Base-by-base conservation (phyloP, 2,113 vertebrate species). In the Uria aalge region DNA sequence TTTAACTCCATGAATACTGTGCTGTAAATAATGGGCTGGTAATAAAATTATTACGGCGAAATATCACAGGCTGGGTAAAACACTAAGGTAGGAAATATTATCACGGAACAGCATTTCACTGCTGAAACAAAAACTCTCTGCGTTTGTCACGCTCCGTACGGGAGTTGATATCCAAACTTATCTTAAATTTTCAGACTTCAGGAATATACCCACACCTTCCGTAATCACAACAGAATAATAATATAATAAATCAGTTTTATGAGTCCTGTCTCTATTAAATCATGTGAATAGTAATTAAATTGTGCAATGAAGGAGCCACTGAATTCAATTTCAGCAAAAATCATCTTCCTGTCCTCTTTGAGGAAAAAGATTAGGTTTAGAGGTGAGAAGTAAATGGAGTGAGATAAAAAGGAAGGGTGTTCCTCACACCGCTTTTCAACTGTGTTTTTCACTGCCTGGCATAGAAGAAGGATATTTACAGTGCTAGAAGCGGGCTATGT, bases 271-370 rank as follows among this genome's bases (percentile, higher is more conserved):
- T 85, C 59, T 78, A 89, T 96, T 94, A 96, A 96, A 96, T 95
- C 92, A 95, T 78, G 30, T 79, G 67, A 83, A 87, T 74, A 93
- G 52, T 94, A 97, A 96, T 97, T 96, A 96, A 98, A 93, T 64
- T 93, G 64, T 91, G 55, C 64, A 94, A 56, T 57, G 91, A 95
- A 80, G 86, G 69, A 95, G 38, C 43, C 60, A 71, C 36, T 89
- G 92, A 83, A 87, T 90, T 94, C 16, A 86, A 78, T 96, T 96
- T 91, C 72, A 84, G 34, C 8, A 86, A 90, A 97, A 97, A 94
- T 92, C 80, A 53, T 92, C 75, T 40, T 94, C 15, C 38, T 50
- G n/a, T 85, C 55, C 57, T 82, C 66, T 95, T 94, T 67, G 3
- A 1, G 63, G 13, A 48, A 86, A 88, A 93, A 88, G 12, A 90